Evolutionary conservation across 2,888 invertebrate genomes (phyloP), one percentile per base, ranked within the genome.

Genomic region (Drosophila gaucha): DNA sequence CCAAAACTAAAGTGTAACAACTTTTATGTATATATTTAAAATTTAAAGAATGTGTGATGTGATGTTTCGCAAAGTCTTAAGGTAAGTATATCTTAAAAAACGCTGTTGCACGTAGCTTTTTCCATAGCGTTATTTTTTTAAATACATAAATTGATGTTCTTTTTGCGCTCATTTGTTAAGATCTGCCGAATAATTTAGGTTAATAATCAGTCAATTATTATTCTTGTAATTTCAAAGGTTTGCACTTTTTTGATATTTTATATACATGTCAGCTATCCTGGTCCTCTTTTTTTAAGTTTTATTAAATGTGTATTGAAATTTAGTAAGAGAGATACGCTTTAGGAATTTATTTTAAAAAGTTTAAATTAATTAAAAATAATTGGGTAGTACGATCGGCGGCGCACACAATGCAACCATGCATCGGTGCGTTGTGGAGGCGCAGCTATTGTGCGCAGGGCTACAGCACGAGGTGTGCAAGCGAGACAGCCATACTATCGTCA

Each of bases 371-470:
- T n/a, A n/a, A n/a, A n/a, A n/a, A n/a, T n/a, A n/a, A n/a, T n/a
- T n/a, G n/a, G n/a, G n/a, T n/a, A n/a, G n/a, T n/a, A n/a, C 24
- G 41, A 41, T 41, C 14, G 10, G 14, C 3, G 5, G 2, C 0
- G 2, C 10, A 10, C 10, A 1, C 14, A 6, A 24, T 41, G 41
- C 41, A 41, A 24, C 41, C 41, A 9, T 26, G 46, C 39, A n/a
- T n/a, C n/a, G n/a, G 49, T 12, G 38, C 30, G 30, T 6, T 41
- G 12, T 46, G 24, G 35, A 16, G 16, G 24, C 49, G 39, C 52
- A 38, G 24, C 20, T 9, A 33, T n/a, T 46, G 33, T 46, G 30
- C 44, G 31, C 77, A 73, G 74, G 78, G 74, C 68, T 74, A 46
- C 78, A 58, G 10, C 18, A 31, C 33, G 9, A 14, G 10, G 2